Evolutionary conservation across 2,797 vertebrate genomes (phyloP), one percentile per base, ranked within the genome.

Genomic region (Micromesistius poutassou): DNA sequence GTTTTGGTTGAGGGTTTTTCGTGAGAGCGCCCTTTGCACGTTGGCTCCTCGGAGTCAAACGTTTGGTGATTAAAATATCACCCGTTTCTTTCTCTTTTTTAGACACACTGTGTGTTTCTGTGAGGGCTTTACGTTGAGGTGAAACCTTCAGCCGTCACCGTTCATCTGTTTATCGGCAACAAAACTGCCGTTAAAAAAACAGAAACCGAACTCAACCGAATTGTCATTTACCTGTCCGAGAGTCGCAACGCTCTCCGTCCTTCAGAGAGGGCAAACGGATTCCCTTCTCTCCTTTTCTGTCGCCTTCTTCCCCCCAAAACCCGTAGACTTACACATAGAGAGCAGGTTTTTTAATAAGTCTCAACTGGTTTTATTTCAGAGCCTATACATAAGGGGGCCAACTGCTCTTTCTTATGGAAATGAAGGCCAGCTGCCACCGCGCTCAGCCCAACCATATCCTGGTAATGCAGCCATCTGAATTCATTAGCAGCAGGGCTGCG

Each of bases 331-430:
- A 74, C 87, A 86, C 80, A 79, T 79, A 73, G 79, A 87, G 86
- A 90, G 84, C 84, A 87, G 82, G 8, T 90, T 90, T 16, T 88
- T 91, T 91, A 88, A 92, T 90, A 90, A 91, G 86, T 84, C 89
- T 92, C 88, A 86, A 89, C 91, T 91, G 90, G 89, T 38, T 92
- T 90, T 90, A 90, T 91, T 92, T 91, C 89, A 87, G 87, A 85
- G 88, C 79, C 86, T 85, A 86, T 92, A 89, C 87, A 88, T 91
- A 92, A 92, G 90, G 91, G 89, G 89, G 87, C 89, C 89, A 89
- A 90, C 89, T 90, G 87, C 91, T 92, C 91, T 92, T 93, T 93
- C 91, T 92, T 92, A 93, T 91, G 92, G 91, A 93, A 92, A 93
- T 92, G 90, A 93, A 93, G 91, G 88, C 90, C 90, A 91, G 91